Evolutionary conservation across 2,113 vertebrate species (phyloP).

Genomic region (Odobenus rosmarus): DNA sequence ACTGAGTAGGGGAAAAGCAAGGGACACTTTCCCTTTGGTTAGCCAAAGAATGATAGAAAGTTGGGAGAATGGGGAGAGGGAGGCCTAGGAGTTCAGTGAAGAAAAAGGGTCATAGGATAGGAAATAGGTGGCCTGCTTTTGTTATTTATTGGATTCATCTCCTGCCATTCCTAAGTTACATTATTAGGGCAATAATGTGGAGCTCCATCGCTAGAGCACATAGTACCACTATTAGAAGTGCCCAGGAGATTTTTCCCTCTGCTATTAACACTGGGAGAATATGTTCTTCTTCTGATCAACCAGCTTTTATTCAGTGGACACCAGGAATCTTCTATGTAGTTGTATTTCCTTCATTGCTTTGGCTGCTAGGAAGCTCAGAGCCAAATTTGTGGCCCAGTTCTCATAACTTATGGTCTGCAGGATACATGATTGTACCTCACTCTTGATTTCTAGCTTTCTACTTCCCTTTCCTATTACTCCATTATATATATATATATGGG

Average conservation of each 20-base stretch:
- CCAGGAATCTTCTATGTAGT: background rate
- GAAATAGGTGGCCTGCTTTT: background rate
- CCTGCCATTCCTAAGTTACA: background rate
- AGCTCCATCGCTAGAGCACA: background rate
- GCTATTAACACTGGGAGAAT: background rate
- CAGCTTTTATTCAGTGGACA: background rate
- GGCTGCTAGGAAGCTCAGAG: slow-evolving; percentile 1
- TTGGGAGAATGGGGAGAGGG: background rate
- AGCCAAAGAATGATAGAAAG: background rate
- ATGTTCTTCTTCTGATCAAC: background rate
- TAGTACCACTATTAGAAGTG: background rate
- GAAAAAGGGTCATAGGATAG: background rate
- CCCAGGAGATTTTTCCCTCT: background rate
- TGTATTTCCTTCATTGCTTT: background rate
- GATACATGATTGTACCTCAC: background rate
- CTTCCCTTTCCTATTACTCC: background rate
- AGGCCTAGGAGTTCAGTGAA: background rate
- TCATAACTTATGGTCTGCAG: background rate
- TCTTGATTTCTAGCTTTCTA: background rate
- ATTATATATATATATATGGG: background rate
- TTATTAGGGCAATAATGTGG: background rate
- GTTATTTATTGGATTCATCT: background rate
- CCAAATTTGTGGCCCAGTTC: background rate
- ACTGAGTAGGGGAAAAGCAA: background rate
- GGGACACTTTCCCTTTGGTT: background rate